Evolutionary conservation across 2,113 vertebrate genomes (phyloP).

Genomic region (Nannospalax galili): DNA sequence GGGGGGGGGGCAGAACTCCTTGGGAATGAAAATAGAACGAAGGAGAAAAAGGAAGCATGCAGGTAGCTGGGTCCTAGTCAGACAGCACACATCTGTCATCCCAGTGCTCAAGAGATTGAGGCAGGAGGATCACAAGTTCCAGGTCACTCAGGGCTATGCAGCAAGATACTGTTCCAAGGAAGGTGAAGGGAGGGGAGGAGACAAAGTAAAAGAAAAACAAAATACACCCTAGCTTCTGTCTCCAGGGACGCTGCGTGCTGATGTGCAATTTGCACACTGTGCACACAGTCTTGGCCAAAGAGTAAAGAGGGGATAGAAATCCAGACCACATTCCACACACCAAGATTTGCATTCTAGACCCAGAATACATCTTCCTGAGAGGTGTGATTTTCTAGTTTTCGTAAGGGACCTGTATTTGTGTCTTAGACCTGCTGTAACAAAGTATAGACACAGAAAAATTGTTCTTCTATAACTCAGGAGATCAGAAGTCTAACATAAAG

Average conservation of each 20-base stretch:
- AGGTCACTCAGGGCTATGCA: background rate
- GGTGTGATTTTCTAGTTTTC: background rate
- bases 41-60: slow-evolving; percentile 23
- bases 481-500: background rate
- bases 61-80: background rate
- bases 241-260: background rate
- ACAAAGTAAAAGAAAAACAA: background rate
- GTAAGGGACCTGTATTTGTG: background rate
- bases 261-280: background rate
- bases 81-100: background rate
- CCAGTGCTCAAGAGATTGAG: background rate
- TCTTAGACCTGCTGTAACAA: background rate
- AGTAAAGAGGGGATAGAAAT: background rate
- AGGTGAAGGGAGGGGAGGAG: background rate
- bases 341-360: background rate
- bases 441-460: background rate
- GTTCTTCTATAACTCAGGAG: background rate
- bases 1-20: background rate
- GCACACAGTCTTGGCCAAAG: background rate
- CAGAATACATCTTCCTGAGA: background rate
- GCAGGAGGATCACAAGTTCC: background rate
- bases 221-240: background rate
- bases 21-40: background rate
- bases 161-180: background rate
- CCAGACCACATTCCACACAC: background rate